Evolutionary conservation across 2,797 vertebrate genomes (phyloP), one percentile per base, ranked within the genome.

Genomic region (Silurus lanzhouensis): DNA sequence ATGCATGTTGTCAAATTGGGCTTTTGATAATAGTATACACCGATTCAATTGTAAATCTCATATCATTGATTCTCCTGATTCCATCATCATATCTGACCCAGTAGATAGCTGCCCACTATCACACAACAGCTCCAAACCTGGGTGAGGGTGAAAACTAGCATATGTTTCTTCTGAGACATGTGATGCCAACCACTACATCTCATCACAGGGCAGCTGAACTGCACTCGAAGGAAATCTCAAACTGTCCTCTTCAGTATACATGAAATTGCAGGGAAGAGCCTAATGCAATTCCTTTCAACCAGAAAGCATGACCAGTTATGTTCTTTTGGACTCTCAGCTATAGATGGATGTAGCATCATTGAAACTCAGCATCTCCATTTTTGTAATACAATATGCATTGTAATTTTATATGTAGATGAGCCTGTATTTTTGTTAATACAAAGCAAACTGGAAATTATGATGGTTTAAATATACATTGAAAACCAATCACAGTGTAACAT

Each of bases 241-340:
- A 67, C 61, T 52, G 63, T 52, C 46, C 63, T 66, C 17, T 81
- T 81, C 48, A 67, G 79, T 67, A 67, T 81, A 67, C 79, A 81
- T 31, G 48, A 55, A 46, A 17, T 67, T 25, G 67, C 46, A 55
- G n/a, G 63, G 63, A 63, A 81, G 63, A 55, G 8, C 20, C n/a
- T 55, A 55, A 67, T 67, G 25, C 17, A 25, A 55, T 31, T 48
- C 46, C 79, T 81, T 48, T 55, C 25, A 81, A 55, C 25, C 79
- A 81, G 79, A 81, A 9, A 67, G 79, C 48, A 81, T 31, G 5
- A 67, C 79, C 64, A 55, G 20, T 81, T 81, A 55, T 19, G 79
- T 46, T 68, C 46, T 57, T 64, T 31, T 67, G 46, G 46, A 67
- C 79, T 67, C 63, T 17, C 0, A 15, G 15, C 38, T 13, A 66